Evolutionary conservation across 2,888 invertebrate species (phyloP).

Genomic region (Drosophila pegasa): DNA sequence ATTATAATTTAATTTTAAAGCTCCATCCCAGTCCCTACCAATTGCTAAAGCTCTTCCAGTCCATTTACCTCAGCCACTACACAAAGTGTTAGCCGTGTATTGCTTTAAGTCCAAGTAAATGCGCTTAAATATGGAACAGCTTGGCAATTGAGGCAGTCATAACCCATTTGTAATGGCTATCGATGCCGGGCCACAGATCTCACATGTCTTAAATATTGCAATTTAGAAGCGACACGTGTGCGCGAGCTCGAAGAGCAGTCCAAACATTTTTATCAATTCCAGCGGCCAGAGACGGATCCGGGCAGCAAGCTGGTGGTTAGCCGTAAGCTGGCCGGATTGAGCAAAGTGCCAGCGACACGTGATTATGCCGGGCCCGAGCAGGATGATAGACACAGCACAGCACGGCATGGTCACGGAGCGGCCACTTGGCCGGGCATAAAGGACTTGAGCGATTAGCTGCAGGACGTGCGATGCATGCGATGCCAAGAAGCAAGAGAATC

Average conservation of each 20-base stretch:
- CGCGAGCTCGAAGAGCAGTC: slow-evolving; percentile 7
- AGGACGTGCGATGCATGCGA: slow-evolving; percentile 73
- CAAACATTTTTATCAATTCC: slow-evolving; percentile 72
- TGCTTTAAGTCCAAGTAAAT: not conserved
- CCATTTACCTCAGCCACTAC: not conserved
- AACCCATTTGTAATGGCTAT: slow-evolving; percentile 23
- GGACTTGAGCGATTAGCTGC: slow-evolving; percentile 81
- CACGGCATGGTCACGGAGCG: slow-evolving; percentile 60
- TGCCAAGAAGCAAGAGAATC: slow-evolving; percentile 19
- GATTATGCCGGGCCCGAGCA: slow-evolving; percentile 56
- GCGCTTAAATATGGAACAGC: slow-evolving; percentile 25
- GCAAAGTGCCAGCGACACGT: slow-evolving; percentile 67
- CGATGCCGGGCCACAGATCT: not conserved
- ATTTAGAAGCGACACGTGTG: slow-evolving; percentile 62
- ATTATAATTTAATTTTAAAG: too few relatives aligned
- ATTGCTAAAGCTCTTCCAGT: not conserved
- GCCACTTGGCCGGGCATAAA: slow-evolving; percentile 61
- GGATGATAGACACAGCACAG: slow-evolving; percentile 46
- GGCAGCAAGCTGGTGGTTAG: slow-evolving; percentile 22
- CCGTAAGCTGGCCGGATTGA: slow-evolving; percentile 69
- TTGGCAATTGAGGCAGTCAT: slow-evolving; percentile 17
- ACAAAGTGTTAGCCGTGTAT: not conserved
- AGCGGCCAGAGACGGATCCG: not conserved
- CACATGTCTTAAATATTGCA: slow-evolving; percentile 50
- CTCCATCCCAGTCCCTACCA: too few relatives aligned